Base-by-base conservation (phyloP, 2,113 vertebrate species). In the Phodopus roborovskii region DNA sequence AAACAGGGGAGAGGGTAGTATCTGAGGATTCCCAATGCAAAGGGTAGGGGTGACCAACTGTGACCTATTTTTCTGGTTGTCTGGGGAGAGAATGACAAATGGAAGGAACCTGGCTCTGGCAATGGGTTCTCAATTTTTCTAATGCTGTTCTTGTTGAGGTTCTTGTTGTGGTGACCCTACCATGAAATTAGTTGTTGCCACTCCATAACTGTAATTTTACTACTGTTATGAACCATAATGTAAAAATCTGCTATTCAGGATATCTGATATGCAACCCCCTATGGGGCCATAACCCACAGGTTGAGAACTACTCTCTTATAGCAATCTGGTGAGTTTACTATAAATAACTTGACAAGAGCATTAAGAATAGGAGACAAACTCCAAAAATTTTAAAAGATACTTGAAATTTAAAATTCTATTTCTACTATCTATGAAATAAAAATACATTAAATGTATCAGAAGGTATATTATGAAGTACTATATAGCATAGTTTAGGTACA, bases 1-100 rank as follows among this genome's bases (percentile, higher is more conserved):
- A 3, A 26, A 48, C 0, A 81, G 5, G 48, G 26, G 4, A 3
- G 53, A 79, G 26, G 2, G 45, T 0, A 39, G 20, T 30, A 12
- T 9, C 28, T 5, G 3, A 42, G 19, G 24, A 33, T 24, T 12
- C 70, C n/a, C 45, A 39, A 7, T 75, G 3, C 10, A 64, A 19
- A 42, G 53, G 30, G 33, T 28, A 1, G 45, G 45, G 17, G 17
- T 11, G 7, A 30, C 5, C 0, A 5, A 11, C 0, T 3, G 10
- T 8, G 50, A 26, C 22, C 16, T 28, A 48, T 1, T 1, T 19
- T 45, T 13, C 48, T 13, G 2, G 7, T 5, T 56, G 75, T 12
- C 8, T 24, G 75, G 9, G 0, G 2, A 1, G 33, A 74, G 20
- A 15, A 22, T 39, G 83, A 64, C 30, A 79, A 39, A 56, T 22